Base-by-base conservation (phyloP, 1,140 invertebrate genomes). In the Eciton burchellii region DNA sequence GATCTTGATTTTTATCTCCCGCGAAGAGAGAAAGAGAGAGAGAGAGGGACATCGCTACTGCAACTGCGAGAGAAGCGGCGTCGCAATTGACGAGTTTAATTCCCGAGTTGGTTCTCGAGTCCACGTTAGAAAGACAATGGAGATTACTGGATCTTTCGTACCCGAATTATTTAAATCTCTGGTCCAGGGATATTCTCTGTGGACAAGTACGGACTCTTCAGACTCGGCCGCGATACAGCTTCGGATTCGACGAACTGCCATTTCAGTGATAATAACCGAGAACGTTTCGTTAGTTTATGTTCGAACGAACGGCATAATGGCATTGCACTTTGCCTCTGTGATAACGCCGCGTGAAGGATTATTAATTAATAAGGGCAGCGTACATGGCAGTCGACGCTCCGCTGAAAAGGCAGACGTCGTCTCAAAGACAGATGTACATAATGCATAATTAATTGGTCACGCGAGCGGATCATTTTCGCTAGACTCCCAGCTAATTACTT, bases 401-500 rank as follows among this genome's bases (percentile, higher is more conserved):
- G n/a, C 71, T 45, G 62, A 26, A 70, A 52, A 24, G 63, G 11
- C 60, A n/a, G n/a, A n/a, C n/a, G n/a, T n/a, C n/a, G 26, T 54
- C 26, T 52, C 57, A 54, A 83, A 83, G 59, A 71, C 49, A 24
- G 21, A 29, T 43, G n/a, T 49, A 19, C 6, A 35, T n/a, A n/a
- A n/a, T 52, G 35, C 57, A 26, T n/a, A 81, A 87, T 84, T 86
- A 87, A 86, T 87, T 87, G 84, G 81, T 81, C 66, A 84, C 73
- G 49, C 82, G 70, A 84, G 52, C 74, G 56, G 24, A 86, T 84
- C 81, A 60, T 65, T 86, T 76, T 65, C 54, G 65, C 43, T 41
- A 45, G 29, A 43, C n/a, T 35, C 35, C 6, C 57, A 63, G 76
- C 85, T 87, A 87, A 84, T 87, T 87, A 84, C 74, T 87, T 47